Conservation (phyloP, 2,888 invertebrate species). For the Lasioglossum vierecki region DNA sequence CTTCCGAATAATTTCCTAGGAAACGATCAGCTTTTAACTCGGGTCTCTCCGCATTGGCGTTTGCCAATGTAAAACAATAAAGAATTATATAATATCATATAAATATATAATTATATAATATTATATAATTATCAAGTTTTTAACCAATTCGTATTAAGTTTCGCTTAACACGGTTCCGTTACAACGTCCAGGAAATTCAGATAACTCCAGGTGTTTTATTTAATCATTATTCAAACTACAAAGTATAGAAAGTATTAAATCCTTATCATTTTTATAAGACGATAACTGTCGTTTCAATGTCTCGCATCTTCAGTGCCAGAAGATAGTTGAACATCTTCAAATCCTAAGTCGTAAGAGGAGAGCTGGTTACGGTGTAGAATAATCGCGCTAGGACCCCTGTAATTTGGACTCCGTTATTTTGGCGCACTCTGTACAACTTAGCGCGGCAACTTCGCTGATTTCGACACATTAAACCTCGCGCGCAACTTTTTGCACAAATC, state of each 20-base stretch:
- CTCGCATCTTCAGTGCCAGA: too few relatives aligned
- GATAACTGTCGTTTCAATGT: not conserved
- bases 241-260: too few relatives aligned
- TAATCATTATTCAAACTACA: too few relatives aligned
- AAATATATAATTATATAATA: too few relatives aligned
- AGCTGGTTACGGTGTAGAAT: not conserved
- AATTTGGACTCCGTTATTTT: not conserved
- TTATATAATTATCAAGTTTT: too few relatives aligned
- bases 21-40: too few relatives aligned
- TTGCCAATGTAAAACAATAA: too few relatives aligned
- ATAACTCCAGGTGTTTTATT: too few relatives aligned
- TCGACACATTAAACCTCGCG: not conserved
- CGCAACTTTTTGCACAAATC: not conserved
- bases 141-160: not conserved
- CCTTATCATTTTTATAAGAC: not conserved
- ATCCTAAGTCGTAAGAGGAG: not conserved
- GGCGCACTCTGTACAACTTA: not conserved
- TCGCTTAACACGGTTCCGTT: not conserved
- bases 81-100: too few relatives aligned
- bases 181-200: too few relatives aligned
- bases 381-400: not conserved
- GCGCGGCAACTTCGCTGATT: not conserved
- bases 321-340: not conserved
- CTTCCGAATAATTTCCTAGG: not conserved
- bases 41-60: too few relatives aligned